Evolutionary conservation across 2,888 invertebrate genomes (phyloP), one percentile per base, ranked within the genome.

Genomic region (Gibbula magus): DNA sequence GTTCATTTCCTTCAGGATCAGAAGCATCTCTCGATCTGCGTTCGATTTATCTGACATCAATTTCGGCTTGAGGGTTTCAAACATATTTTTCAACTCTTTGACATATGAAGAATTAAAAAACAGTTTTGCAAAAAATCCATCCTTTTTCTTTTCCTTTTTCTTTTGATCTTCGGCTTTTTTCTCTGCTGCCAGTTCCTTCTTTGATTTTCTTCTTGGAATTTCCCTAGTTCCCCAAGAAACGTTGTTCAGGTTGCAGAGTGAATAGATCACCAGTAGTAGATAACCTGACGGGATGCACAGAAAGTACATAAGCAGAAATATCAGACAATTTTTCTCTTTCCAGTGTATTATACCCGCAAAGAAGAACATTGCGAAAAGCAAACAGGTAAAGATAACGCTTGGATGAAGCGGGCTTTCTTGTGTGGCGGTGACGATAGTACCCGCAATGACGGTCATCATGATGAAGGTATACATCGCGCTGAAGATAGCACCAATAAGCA

Each of bases 151-250:
- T 96, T 80, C 95, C 13, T 45, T 45, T 45, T 45, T 10, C 92
- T 96, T 84, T 67, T 86, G 84, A 74, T 96, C 96, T 32, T 81
- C 83, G 32, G 81, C 82, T 91, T 97, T 1, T 96, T 96, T 78
- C 95, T 96, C 92, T 96, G 97, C 92, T 75, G 85, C 89, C n/a
- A 85, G 56, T 73, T 91, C 88, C 8, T 81, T 82, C 78, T 87
- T 86, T 3, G 89, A 87, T 77, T 90, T 89, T 45, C 88, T 89
- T 29, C 88, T 91, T 0, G 89, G 87, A 2, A 89, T 89, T 80
- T 92, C 92, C 76, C 92, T 78, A 0, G 92, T 92, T 56, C 92
- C 92, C 92, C 92, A 92, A 0, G 90, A 90, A 5, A 92, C 89
- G 29, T 89, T 87, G 85, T 92, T 87, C 61, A 92, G 82, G 78